phyloP scores from a whole-genome alignment of 1,140 invertebrate species.

The Hyles euphorbiae region DNA sequence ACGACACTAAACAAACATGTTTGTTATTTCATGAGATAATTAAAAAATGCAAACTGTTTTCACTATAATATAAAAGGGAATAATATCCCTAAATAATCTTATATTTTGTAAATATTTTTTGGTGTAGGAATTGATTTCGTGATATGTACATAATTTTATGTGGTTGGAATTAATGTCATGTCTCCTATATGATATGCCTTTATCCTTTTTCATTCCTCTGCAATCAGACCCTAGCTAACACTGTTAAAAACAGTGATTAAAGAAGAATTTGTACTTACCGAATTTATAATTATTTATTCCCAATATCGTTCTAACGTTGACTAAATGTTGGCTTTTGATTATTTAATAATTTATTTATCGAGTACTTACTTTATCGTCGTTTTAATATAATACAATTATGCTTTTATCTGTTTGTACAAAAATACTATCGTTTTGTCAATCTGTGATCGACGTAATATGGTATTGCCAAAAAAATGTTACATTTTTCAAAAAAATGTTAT shows the following conservation, averaged over 20 bases:
- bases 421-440: background rate
- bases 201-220: background rate
- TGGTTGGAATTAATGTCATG: too few relatives aligned
- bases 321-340: background rate
- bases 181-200: too few relatives aligned
- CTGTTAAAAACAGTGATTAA: too few relatives aligned
- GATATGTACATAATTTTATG: too few relatives aligned
- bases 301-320: too few relatives aligned
- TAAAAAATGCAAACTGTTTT: too few relatives aligned
- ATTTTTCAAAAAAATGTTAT: constrained; percentile 41
- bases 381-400: background rate
- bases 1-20: too few relatives aligned
- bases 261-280: constrained; percentile 19
- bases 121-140: too few relatives aligned
- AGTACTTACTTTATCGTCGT: background rate
- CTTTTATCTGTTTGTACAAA: background rate
- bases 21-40: too few relatives aligned
- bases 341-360: constrained; percentile 1
- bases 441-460: constrained; percentile 6
- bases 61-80: too few relatives aligned
- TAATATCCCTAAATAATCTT: too few relatives aligned
- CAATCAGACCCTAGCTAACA: background rate
- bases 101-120: too few relatives aligned
- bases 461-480: constrained; percentile 40
- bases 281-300: constrained; percentile 3